These are phyloP conservation scores for Callospermophilus lateralis DNA, from an alignment of 2,113 vertebrate species.

Conservation along the genomic window DNA sequence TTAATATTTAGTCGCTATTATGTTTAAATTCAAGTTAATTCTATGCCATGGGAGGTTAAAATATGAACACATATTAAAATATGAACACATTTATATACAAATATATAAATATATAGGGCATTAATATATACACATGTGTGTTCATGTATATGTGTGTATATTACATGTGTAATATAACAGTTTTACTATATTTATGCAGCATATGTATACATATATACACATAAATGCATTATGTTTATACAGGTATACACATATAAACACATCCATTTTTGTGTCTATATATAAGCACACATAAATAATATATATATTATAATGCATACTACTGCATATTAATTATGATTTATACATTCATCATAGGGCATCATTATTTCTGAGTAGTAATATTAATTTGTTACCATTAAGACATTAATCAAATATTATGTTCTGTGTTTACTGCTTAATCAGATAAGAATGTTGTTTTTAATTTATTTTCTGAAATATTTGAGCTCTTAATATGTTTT, in stretches of 20 bases:
- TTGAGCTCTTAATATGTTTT: constrained; percentile 75
- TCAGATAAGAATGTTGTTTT: constrained; percentile 22
- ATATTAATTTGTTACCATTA: background rate
- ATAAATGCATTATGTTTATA: background rate
- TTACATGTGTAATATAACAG: background rate
- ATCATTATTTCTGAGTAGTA: background rate
- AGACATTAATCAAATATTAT: background rate
- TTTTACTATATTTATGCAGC: background rate
- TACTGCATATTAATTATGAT: background rate
- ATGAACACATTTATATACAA: too few species aligned
- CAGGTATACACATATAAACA: background rate
- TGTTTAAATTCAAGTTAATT: background rate
- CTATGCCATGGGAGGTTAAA: background rate
- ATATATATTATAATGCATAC: background rate
- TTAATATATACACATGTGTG: background rate
- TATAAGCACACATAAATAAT: background rate
- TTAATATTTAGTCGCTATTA: constrained; percentile 33
- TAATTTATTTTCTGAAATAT: background rate
- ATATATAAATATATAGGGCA: background rate
- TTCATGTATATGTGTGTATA: background rate
- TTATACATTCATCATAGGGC: background rate
- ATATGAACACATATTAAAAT: background rate
- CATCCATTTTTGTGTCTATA: background rate
- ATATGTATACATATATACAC: background rate
- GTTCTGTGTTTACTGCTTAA: background rate